phyloP scores from a whole-genome alignment of 2,113 vertebrate genomes.

The Corythornis vintsioides region DNA sequence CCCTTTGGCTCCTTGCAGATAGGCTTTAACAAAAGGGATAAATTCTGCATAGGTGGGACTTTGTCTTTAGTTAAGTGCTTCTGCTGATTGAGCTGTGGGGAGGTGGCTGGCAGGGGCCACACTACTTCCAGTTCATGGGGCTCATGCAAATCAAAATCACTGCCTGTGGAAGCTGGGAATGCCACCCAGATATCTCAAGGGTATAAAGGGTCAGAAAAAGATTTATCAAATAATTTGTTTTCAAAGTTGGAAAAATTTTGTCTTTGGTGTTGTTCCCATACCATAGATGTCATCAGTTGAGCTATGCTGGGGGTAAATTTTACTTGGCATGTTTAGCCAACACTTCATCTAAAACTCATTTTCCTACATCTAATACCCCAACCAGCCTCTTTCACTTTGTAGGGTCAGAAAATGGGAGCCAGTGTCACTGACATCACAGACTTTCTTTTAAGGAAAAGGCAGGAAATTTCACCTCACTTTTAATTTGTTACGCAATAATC shows the following conservation, averaged over 20 bases:
- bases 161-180: too few relatives aligned
- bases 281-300: neutral
- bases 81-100: too few relatives aligned
- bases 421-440: slow-evolving; percentile 68
- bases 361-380: neutral
- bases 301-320: neutral
- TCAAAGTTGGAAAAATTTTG: neutral
- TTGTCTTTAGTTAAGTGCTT: too few relatives aligned
- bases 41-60: too few relatives aligned
- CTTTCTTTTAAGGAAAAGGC: slow-evolving; percentile 72
- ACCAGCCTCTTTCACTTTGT: slow-evolving; percentile 15
- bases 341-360: slow-evolving; percentile 14
- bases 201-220: too few relatives aligned
- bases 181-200: too few relatives aligned
- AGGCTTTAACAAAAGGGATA: too few relatives aligned
- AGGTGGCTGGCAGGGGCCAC: too few relatives aligned
- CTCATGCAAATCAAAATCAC: too few relatives aligned
- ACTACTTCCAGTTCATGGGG: too few relatives aligned
- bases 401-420: slow-evolving; percentile 31
- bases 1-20: too few relatives aligned
- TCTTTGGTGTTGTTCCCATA: neutral
- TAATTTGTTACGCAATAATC: slow-evolving; percentile 74
- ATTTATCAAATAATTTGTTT: neutral
- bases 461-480: slow-evolving; percentile 80
- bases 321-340: neutral